These are phyloP conservation scores for Smittia sp. DNA, from an alignment of 2,888 invertebrate species.

Conservation along the genomic window DNA sequence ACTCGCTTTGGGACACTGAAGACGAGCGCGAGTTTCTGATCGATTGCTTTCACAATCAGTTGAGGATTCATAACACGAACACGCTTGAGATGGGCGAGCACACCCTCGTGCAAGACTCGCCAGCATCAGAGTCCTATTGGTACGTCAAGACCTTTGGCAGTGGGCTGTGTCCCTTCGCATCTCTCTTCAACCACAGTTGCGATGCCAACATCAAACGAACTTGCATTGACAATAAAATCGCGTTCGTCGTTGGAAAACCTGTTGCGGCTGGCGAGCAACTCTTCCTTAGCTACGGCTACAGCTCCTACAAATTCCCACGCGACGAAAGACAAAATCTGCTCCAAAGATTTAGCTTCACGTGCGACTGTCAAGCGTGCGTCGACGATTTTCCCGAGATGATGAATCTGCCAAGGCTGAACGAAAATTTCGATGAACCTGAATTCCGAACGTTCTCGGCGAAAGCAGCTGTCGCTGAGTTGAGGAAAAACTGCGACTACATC, in stretches of 20 bases:
- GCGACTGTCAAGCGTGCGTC: constrained; percentile 72
- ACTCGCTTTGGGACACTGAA: neutral
- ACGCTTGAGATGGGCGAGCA: neutral
- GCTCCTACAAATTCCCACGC: constrained; percentile 47
- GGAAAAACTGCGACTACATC: neutral
- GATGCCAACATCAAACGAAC: constrained; percentile 65
- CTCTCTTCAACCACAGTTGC: constrained; percentile 85
- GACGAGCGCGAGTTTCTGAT: neutral
- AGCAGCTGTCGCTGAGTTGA: neutral
- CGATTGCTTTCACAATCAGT: neutral
- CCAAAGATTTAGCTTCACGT: constrained; percentile 71
- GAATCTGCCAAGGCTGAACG: neutral
- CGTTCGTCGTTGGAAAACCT: constrained; percentile 60
- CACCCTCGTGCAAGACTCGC: neutral
- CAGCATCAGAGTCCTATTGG: neutral
- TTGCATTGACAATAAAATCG: neutral
- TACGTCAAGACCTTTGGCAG: neutral
- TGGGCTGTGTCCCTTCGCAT: constrained; percentile 56
- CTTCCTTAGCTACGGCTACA: constrained; percentile 78
- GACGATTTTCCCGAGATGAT: constrained; percentile 62
- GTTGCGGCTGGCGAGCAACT: constrained; percentile 71
- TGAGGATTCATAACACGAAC: neutral
- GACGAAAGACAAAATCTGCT: constrained; percentile 60
- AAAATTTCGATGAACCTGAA: neutral
- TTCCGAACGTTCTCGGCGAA: neutral